Evolutionary conservation across 2,113 vertebrate genomes (phyloP), one percentile per base, ranked within the genome.

Genomic region (Pterophyllum scalare): DNA sequence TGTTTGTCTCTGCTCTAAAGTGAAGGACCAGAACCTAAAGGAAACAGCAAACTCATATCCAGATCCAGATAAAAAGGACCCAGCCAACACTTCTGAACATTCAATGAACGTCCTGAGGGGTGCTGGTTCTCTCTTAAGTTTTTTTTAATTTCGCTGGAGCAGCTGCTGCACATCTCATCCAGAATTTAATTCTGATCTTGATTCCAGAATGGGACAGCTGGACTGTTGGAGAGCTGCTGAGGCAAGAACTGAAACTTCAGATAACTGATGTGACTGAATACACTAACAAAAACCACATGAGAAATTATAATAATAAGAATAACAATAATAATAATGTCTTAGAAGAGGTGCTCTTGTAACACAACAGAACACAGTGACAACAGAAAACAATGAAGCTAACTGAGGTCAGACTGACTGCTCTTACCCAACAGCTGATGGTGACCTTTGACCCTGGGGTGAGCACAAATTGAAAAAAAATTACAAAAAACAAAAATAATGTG

Each of bases 361-460:
- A 70, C n/a, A 82, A 92, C 77, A 80, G 57, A 88, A 86, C 79
- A 75, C 35, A 80, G 59, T 61, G 61, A 87, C 17, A 81, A 89
- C 60, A 89, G 49, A 87, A 88, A 79, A 75, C 14, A 83, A 86
- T 83, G 83, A 87, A 17, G 59, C 92, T 86, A 87, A 82, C 38
- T 86, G 72, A 90, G 59, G 75, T 83, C 87, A 89, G 77, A 88
- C 81, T 91, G 70, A 83, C 89, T 83, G 87, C 57, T 93, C 93
- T 93, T 94, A 94, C 92, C 93, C 89, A 88, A 89, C 83, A 89
- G 90, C 78, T 87, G 92, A 93, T 82, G 93, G 76, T 84, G 92
- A 93, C 88, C 88, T 91, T 90, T 92, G 92, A 92, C 87, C 94
- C 91, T 92, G 89, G 85, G 82, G 88, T 93, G 93, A 93, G 86